These are phyloP conservation scores for Lepidothrix coronata DNA, from an alignment of 2,113 vertebrate species.

Conservation along the genomic window DNA sequence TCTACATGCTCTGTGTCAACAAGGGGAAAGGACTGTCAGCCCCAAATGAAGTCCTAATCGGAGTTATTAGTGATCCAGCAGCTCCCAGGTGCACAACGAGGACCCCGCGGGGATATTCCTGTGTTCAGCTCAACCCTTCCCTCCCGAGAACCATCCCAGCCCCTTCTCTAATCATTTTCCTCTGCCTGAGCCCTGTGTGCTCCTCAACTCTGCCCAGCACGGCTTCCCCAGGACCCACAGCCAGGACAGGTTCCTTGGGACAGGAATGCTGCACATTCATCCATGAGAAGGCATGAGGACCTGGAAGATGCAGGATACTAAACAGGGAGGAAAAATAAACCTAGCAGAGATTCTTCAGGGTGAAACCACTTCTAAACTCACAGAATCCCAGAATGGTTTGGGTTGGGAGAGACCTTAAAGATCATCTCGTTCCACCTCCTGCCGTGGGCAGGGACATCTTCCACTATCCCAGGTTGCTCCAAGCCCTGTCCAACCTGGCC, in stretches of 20 bases:
- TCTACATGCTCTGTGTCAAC: slow-evolving; percentile 2
- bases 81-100: background rate
- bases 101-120: background rate
- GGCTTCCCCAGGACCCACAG: background rate
- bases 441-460: background rate
- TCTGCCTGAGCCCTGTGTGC: background rate
- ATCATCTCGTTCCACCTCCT: accelerated
- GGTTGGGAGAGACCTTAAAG: background rate
- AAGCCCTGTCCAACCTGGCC: accelerated
- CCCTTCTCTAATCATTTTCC: background rate
- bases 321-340: background rate
- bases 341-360: background rate
- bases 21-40: background rate
- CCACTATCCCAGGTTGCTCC: accelerated
- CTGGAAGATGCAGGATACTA: background rate
- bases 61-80: background rate
- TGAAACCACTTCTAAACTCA: background rate
- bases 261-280: accelerated
- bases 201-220: background rate
- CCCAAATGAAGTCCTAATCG: background rate
- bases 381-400: background rate
- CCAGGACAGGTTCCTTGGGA: background rate
- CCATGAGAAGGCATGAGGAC: background rate
- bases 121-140: background rate
- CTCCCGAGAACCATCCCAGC: background rate